Base-by-base conservation (phyloP, 2,113 vertebrate species). In the Gnathonemus longibarbis region DNA sequence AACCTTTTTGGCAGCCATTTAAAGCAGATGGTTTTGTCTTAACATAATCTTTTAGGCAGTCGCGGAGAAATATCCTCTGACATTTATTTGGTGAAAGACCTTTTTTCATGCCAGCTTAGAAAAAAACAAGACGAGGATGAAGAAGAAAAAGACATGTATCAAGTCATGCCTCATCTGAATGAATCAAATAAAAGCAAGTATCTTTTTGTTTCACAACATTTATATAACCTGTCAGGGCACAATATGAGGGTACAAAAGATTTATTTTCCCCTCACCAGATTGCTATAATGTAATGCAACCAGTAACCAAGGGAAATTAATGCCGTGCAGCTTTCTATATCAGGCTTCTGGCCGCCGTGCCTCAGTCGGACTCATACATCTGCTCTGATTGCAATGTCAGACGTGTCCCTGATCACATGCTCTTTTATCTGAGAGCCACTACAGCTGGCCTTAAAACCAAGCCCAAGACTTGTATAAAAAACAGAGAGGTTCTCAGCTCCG, bases 321-420 rank as follows among this genome's bases (percentile, higher is more conserved):
- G 53, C 31, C 42, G 66, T 27, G 49, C 35, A 24, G 88, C 42
- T 52, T 84, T 80, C 84, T 49, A 11, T 88, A 66, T 62, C 48
- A 46, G 27, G 56, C 74, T 88, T 9, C 53, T 31, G 27, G 21
- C 15, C 74, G 42, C 56, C 50, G 85, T 10, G 74, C 35, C 62
- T 19, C 35, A 45, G 13, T 3, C 24, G 10, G 17, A 8, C 52
- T n/a, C 84, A n/a, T 49, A 27, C 42, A 89, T 89, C 88, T 91
- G 83, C 56, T 56, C 13, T 58, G 88, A 91, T 49, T 31, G 66
- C 80, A 88, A 88, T 91, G 89, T 90, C 86, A 88, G 89, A 88
- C 85, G 62, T 87, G 87, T 88, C 74, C 50, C 89, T n/a, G 89
- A 42, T 50, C 24, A 11, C 48, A 56, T 87, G 83, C 24, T 80